phyloP scores from a whole-genome alignment of 2,888 invertebrate species.

The Lepidochrysops patricia region DNA sequence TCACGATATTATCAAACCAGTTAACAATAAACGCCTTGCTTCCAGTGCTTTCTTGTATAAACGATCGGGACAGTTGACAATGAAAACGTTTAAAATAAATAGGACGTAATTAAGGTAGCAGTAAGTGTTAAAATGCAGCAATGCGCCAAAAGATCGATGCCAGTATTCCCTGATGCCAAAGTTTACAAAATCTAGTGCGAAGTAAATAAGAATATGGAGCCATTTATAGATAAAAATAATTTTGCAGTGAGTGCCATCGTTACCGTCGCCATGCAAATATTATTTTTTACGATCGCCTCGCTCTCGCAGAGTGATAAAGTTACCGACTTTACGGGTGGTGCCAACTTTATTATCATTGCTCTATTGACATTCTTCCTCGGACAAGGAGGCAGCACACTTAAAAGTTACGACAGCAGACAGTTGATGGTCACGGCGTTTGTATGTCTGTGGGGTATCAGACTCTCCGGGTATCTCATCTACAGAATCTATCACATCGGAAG shows the following conservation, averaged over 20 bases:
- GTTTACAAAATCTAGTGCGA: slow-evolving; percentile 42
- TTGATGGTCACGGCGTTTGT: slow-evolving; percentile 93
- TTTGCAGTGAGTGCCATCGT: slow-evolving; percentile 91
- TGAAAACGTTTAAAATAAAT: slow-evolving; percentile 17
- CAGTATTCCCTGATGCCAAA: slow-evolving; percentile 48
- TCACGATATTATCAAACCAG: slow-evolving; percentile 23
- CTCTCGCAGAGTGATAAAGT: slow-evolving; percentile 91
- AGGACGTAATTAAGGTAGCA: slow-evolving; percentile 25
- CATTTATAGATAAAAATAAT: slow-evolving; percentile 87
- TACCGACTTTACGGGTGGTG: slow-evolving; percentile 94
- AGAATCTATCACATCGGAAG: slow-evolving; percentile 92
- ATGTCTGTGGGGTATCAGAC: slow-evolving; percentile 89
- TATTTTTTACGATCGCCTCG: slow-evolving; percentile 91
- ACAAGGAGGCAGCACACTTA: slow-evolving; percentile 79
- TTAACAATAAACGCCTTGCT: slow-evolving; percentile 19
- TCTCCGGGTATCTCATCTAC: slow-evolving; percentile 92
- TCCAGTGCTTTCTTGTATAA: slow-evolving; percentile 29
- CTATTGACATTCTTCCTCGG: slow-evolving; percentile 90
- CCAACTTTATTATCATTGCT: slow-evolving; percentile 93
- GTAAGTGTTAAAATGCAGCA: slow-evolving; percentile 45
- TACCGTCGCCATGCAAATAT: slow-evolving; percentile 87
- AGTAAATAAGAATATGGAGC: slow-evolving; percentile 72
- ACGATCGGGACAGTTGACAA: slow-evolving; percentile 18
- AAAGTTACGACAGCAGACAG: slow-evolving; percentile 90
- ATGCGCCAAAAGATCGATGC: slow-evolving; percentile 50